phyloP scores from a whole-genome alignment of 2,888 invertebrate species.

The Melieria picta region DNA sequence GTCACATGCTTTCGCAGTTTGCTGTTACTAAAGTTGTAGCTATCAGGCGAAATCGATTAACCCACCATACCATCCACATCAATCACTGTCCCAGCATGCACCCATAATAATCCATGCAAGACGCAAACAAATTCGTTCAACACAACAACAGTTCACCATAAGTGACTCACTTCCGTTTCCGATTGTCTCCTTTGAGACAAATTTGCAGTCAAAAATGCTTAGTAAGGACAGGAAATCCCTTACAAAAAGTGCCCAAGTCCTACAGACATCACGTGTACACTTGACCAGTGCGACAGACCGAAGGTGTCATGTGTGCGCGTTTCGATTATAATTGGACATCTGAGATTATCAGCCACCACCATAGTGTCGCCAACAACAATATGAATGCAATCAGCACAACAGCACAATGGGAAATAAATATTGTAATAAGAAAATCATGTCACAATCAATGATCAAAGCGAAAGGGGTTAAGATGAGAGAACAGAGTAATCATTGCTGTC shows the following conservation, averaged over 20 bases:
- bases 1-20: too few relatives aligned
- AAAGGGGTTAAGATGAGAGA: conserved; percentile 30
- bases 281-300: conserved; percentile 24
- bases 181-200: conserved; percentile 3
- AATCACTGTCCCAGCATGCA: conserved; percentile 12
- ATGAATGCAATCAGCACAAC: background rate
- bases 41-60: conserved; percentile 7
- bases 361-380: too few relatives aligned
- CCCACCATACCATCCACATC: background rate
- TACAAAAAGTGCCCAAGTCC: too few relatives aligned
- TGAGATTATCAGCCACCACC: conserved; percentile 7
- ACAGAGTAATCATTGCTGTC: background rate
- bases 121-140: too few relatives aligned
- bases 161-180: conserved; percentile 37
- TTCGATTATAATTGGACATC: conserved; percentile 29
- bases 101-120: too few relatives aligned
- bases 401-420: too few relatives aligned
- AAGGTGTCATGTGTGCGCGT: conserved; percentile 42
- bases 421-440: conserved; percentile 25
- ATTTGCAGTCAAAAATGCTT: too few relatives aligned
- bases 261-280: background rate
- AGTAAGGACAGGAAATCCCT: too few relatives aligned
- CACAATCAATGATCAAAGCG: conserved; percentile 58
- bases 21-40: background rate
- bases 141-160: background rate